Evolutionary conservation across 2,888 invertebrate genomes (phyloP).

Genomic region (Pollenia amentaria): DNA sequence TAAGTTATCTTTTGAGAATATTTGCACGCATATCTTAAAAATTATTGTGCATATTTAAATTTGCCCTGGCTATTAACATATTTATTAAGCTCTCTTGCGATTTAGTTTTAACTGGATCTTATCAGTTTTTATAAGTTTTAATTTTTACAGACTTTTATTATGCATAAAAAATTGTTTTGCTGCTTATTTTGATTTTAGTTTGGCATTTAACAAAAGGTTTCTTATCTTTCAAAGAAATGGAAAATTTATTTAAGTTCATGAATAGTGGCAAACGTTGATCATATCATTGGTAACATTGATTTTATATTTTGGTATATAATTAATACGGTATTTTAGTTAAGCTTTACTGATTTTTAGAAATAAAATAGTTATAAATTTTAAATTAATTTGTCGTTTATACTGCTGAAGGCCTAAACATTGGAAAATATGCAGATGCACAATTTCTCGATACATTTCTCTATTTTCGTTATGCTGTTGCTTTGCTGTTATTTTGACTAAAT

Average conservation of each 20-base stretch:
- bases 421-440: too few relatives aligned
- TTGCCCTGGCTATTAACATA: neutral
- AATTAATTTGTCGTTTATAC: too few relatives aligned
- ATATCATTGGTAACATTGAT: too few relatives aligned
- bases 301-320: too few relatives aligned
- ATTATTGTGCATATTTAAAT: too few relatives aligned
- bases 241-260: conserved; percentile 19
- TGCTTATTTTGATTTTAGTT: conserved; percentile 9
- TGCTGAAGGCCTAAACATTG: too few relatives aligned
- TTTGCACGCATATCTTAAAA: neutral
- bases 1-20: neutral
- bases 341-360: too few relatives aligned
- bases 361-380: too few relatives aligned
- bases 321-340: too few relatives aligned
- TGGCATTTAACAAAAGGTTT: conserved; percentile 9
- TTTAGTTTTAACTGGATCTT: conserved; percentile 33
- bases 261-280: conserved; percentile 9
- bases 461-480: too few relatives aligned
- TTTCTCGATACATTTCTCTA: too few relatives aligned
- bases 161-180: conserved; percentile 21
- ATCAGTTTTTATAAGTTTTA: conserved; percentile 38
- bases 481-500: too few relatives aligned
- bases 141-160: conserved; percentile 21
- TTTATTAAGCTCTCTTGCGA: neutral
- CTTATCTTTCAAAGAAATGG: conserved; percentile 16